These are phyloP conservation scores for Seriola dumerili DNA, from an alignment of 2,113 vertebrate species.

Conservation along the genomic window DNA sequence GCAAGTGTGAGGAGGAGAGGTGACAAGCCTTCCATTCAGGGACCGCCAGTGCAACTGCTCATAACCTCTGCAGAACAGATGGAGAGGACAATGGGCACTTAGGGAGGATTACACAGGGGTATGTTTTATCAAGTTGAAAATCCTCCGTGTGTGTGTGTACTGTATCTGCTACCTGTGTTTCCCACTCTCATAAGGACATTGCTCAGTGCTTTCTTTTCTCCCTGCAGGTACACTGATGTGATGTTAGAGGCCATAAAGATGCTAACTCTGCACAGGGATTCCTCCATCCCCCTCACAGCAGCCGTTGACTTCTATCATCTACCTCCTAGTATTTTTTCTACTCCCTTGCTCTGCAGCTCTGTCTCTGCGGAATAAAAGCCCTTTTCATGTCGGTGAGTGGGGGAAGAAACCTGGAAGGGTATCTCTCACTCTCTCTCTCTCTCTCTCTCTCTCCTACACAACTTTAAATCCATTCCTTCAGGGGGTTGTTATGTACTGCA, in stretches of 20 bases:
- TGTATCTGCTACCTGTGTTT: slow-evolving; percentile 8
- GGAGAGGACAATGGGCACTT: slow-evolving; percentile 1
- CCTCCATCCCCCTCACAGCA: slow-evolving; percentile 43
- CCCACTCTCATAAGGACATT: slow-evolving; percentile 16
- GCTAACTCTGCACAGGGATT: slow-evolving; percentile 43
- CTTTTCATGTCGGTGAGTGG: slow-evolving; percentile 60
- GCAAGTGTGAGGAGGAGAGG: slow-evolving; percentile 6
- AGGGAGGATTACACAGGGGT: background rate
- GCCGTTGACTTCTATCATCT: slow-evolving; percentile 35
- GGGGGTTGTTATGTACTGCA: slow-evolving; percentile 42
- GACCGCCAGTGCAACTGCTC: slow-evolving; percentile 2
- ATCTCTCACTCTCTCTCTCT: background rate
- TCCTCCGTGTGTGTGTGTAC: background rate
- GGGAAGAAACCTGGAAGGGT: slow-evolving; percentile 42
- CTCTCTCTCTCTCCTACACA: slow-evolving; percentile 14
- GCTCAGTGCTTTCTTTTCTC: slow-evolving; percentile 22
- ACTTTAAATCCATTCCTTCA: slow-evolving; percentile 43
- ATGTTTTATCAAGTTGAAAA: slow-evolving; percentile 39
- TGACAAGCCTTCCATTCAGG: slow-evolving; percentile 24
- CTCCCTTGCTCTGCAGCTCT: slow-evolving; percentile 23
- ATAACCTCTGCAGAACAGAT: slow-evolving; percentile 15
- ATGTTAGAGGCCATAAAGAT: slow-evolving; percentile 48
- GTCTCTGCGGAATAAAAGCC: slow-evolving; percentile 60
- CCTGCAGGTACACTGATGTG: slow-evolving; percentile 32
- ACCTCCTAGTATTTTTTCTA: background rate